Evolutionary conservation across 2,113 vertebrate species (phyloP).

Genomic region (Litocranius walleri): DNA sequence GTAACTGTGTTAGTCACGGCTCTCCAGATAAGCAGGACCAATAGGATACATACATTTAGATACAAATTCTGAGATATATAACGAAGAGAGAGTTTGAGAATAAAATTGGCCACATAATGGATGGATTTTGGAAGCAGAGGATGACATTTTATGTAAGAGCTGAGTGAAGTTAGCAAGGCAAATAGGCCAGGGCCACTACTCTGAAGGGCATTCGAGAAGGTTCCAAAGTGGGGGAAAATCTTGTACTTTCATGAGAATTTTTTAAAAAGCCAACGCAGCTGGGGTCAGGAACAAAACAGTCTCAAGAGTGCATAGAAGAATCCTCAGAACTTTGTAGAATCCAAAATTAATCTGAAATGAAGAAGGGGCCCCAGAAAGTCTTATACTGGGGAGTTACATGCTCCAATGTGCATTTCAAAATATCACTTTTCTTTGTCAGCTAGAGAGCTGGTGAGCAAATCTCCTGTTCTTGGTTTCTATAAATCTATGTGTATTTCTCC

Average conservation of each 20-base stretch:
- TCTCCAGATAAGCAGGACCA: not conserved
- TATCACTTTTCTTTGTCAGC: not conserved
- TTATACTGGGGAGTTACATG: not conserved
- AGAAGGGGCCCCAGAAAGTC: not conserved
- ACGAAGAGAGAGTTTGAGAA: not conserved
- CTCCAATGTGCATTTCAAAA: not conserved
- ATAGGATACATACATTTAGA: not conserved
- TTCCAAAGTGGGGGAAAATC: not conserved
- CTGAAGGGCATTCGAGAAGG: not conserved
- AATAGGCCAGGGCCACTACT: fast-evolving
- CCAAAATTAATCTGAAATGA: not conserved
- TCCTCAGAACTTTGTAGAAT: not conserved
- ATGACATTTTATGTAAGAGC: not conserved
- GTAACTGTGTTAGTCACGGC: not conserved
- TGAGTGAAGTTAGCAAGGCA: not conserved
- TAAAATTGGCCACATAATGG: not conserved
- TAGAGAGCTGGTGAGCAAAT: not conserved
- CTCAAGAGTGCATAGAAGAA: not conserved
- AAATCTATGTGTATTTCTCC: not conserved
- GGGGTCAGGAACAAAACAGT: not conserved
- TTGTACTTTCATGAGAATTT: not conserved
- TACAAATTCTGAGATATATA: not conserved
- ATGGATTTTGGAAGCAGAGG: not conserved
- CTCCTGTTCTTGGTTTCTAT: not conserved
- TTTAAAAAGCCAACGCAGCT: not conserved